phyloP scores from a whole-genome alignment of 2,797 vertebrate species.

The Tamandua tetradactyla region DNA sequence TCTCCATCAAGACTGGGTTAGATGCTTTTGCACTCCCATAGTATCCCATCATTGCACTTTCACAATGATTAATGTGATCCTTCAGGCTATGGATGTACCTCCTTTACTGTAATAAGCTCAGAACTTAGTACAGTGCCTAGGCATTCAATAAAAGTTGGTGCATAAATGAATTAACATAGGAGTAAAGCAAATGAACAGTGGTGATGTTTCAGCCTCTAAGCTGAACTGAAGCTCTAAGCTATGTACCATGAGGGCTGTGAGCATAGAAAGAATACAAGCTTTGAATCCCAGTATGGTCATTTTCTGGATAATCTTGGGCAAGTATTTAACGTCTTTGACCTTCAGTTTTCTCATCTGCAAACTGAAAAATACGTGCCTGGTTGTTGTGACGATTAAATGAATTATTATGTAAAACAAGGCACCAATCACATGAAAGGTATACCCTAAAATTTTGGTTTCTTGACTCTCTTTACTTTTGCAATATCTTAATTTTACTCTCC shows the following conservation, averaged over 20 bases:
- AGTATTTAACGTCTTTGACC: background rate
- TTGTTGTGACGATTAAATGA: background rate
- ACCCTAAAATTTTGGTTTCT: slow-evolving; percentile 26
- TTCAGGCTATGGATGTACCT: background rate
- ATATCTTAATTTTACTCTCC: slow-evolving; percentile 5
- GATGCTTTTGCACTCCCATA: background rate
- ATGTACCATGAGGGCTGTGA: background rate
- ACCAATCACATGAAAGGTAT: background rate
- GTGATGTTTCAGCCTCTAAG: background rate
- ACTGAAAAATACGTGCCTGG: background rate
- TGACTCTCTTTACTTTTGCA: background rate
- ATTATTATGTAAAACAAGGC: background rate
- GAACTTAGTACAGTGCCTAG: background rate
- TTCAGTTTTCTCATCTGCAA: background rate
- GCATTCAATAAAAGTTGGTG: background rate
- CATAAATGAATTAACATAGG: background rate
- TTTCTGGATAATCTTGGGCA: background rate
- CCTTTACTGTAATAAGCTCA: background rate
- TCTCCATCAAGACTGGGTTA: background rate
- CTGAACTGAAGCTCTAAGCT: background rate
- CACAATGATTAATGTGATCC: background rate
- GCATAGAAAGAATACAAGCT: background rate
- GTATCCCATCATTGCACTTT: background rate
- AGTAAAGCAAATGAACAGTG: background rate
- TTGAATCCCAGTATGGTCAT: background rate